Evolutionary conservation across 1,140 invertebrate genomes (phyloP).

Genomic region (Heterodera carotae): DNA sequence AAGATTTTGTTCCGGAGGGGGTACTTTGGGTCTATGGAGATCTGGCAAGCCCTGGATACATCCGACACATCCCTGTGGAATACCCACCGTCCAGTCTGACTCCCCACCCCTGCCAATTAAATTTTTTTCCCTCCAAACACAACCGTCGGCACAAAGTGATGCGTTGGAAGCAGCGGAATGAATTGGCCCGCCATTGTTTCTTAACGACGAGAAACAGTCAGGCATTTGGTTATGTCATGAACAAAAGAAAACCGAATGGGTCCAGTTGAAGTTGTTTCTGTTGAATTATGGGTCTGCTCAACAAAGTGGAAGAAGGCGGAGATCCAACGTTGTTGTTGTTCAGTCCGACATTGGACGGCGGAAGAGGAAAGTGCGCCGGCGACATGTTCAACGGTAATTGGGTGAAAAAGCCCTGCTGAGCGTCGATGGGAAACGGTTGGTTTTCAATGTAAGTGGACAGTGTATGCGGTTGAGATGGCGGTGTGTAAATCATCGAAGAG

Average conservation of each 20-base stretch:
- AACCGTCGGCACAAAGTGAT: background rate
- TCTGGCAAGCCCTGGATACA: no score
- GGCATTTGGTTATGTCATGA: background rate
- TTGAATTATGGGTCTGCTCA: background rate
- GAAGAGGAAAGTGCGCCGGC: background rate
- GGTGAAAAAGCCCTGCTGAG: background rate
- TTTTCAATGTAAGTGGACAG: background rate
- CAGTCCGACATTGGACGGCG: background rate
- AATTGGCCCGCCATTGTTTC: background rate
- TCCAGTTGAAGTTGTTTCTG: background rate
- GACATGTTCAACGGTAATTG: background rate
- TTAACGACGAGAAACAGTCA: background rate
- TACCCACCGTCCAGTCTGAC: no score
- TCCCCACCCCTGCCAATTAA: no score
- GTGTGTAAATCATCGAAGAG: background rate
- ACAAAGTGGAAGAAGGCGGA: background rate
- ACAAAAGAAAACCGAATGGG: background rate
- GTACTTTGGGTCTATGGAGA: no score
- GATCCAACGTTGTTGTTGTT: background rate
- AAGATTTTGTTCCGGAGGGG: no score
- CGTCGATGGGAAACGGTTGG: background rate
- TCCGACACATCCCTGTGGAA: no score
- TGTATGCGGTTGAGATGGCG: background rate
- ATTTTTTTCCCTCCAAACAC: no score
- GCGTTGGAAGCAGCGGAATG: background rate